phyloP scores from a whole-genome alignment of 2,113 vertebrate species.

The Fregata magnificens region DNA sequence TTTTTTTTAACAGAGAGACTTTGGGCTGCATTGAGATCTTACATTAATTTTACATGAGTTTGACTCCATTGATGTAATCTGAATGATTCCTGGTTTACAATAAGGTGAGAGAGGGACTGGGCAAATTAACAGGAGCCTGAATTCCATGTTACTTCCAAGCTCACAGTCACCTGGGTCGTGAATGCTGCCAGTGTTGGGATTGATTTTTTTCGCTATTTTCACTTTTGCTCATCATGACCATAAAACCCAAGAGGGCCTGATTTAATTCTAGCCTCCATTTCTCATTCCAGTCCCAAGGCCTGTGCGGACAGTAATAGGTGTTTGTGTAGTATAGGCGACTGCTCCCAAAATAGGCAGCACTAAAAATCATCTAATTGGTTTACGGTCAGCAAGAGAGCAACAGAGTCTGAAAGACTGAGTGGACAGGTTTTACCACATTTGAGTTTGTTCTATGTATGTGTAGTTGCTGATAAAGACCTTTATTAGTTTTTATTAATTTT shows the following conservation, averaged over 20 bases:
- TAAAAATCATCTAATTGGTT: background rate
- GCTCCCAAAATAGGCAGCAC: background rate
- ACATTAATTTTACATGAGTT: background rate
- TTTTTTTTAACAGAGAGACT: background rate
- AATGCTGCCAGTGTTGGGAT: background rate
- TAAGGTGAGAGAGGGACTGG: background rate
- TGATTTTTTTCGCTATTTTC: slow-evolving; percentile 5
- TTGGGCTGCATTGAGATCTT: background rate
- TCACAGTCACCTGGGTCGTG: background rate
- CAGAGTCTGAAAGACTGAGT: background rate
- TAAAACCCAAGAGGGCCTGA: background rate
- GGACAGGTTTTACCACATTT: background rate
- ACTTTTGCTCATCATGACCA: background rate
- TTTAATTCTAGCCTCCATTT: background rate
- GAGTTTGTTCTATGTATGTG: background rate
- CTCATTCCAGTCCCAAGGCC: background rate
- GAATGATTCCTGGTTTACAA: background rate
- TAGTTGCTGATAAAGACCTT: background rate
- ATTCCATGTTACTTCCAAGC: background rate
- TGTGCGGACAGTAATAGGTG: background rate
- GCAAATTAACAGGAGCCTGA: background rate
- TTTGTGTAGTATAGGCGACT: background rate
- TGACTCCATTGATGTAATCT: background rate
- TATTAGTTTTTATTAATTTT: background rate
- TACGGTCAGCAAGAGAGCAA: background rate